Percentiles rank a stretch among this genome's conserved stretches.
Evolutionary conservation across 1,140 invertebrate species (phyloP).

Genomic region (Colletes gigas): DNA sequence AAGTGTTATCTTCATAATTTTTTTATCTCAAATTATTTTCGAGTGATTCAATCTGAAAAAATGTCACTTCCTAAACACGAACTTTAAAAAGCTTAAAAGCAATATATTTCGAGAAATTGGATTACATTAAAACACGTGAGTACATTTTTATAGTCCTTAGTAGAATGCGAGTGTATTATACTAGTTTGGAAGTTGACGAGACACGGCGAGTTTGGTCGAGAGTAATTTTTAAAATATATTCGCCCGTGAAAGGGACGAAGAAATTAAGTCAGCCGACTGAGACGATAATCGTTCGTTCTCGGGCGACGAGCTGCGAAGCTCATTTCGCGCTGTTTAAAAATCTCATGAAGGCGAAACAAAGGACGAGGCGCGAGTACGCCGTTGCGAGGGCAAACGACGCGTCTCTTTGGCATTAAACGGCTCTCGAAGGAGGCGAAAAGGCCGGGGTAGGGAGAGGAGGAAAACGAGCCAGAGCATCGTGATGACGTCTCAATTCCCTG

Average conservation of each 20-base stretch:
- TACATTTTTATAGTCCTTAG: not conserved
- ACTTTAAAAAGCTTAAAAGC: not conserved
- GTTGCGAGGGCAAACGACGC: conserved; percentile 51
- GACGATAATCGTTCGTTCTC: conserved; percentile 73
- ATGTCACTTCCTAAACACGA: not conserved
- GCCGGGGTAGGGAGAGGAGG: conserved; percentile 29
- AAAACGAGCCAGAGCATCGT: conserved; percentile 63
- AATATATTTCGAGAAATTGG: too few relatives aligned
- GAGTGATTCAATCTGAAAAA: too few relatives aligned
- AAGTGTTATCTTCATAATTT: too few relatives aligned
- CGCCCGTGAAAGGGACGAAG: conserved; percentile 29
- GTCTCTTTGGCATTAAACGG: conserved; percentile 72
- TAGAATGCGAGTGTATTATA: not conserved
- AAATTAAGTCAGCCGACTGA: conserved; percentile 65
- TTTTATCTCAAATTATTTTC: too few relatives aligned
- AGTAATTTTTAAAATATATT: conserved; percentile 34
- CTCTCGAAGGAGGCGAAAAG: conserved; percentile 57
- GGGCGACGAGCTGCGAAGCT: conserved; percentile 66
- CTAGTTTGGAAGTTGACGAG: not conserved
- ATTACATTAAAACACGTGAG: too few relatives aligned
- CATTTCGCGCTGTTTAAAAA: conserved; percentile 78
- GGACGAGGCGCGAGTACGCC: conserved; percentile 59
- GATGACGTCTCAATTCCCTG: conserved; percentile 76
- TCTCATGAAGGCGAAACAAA: conserved; percentile 78
- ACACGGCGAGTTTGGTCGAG: not conserved